phyloP scores from a whole-genome alignment of 2,113 vertebrate species.

The Scatophagus argus region DNA sequence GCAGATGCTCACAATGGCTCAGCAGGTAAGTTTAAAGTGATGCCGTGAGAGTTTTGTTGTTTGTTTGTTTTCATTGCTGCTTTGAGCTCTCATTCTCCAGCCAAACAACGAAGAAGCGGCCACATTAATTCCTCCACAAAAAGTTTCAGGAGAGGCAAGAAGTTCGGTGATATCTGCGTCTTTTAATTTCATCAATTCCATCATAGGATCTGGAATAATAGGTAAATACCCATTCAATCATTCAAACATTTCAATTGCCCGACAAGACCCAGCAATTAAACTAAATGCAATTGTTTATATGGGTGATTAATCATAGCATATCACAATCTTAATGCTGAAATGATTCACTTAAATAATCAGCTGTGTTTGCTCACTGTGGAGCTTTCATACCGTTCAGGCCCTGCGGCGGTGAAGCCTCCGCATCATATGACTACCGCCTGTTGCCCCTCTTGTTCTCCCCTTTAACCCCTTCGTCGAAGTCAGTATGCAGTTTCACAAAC shows the following conservation, averaged over 20 bases:
- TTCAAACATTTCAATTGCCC: not conserved
- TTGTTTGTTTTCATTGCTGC: not conserved
- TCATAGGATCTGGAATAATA: slow-evolving; percentile 94
- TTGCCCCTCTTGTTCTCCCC: slow-evolving; percentile 18
- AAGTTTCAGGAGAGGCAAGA: slow-evolving; percentile 64
- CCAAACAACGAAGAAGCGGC: slow-evolving; percentile 79
- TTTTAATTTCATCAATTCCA: slow-evolving; percentile 97
- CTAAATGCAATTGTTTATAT: not conserved
- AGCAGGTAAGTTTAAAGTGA: slow-evolving; percentile 54
- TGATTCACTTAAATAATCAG: not conserved
- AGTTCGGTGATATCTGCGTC: slow-evolving; percentile 85
- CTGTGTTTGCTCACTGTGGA: not conserved
- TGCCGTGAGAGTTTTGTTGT: not conserved
- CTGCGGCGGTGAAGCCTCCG: slow-evolving; percentile 32
- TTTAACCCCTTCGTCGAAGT: slow-evolving; percentile 52
- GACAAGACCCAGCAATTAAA: not conserved
- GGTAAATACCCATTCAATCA: slow-evolving; percentile 75
- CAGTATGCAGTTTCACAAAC: not conserved
- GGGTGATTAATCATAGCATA: not conserved
- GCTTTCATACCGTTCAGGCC: slow-evolving; percentile 39
- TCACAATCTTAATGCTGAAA: not conserved
- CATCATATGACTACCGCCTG: slow-evolving; percentile 78
- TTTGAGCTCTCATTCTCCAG: slow-evolving; percentile 44
- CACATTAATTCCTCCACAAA: slow-evolving; percentile 78
- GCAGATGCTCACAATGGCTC: slow-evolving; percentile 59